Evolutionary conservation across 2,797 vertebrate species (phyloP), one percentile per base, ranked within the genome.

Genomic region (Dicrostonyx torquatus): DNA sequence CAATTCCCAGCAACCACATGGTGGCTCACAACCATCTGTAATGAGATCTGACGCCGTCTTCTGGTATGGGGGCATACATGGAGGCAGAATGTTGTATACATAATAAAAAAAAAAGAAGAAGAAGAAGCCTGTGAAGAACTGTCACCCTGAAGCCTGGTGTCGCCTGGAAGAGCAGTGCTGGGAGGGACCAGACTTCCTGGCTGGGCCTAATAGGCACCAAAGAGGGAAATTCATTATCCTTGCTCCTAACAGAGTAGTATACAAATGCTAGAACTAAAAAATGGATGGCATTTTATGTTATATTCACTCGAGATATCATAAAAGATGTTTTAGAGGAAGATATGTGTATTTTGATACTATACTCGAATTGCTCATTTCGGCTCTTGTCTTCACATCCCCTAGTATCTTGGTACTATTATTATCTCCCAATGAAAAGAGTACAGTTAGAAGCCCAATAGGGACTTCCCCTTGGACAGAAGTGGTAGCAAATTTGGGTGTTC

Each of bases 241-340:
- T 86, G 12, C 24, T 93, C 15, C 48, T 11, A 72, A 84, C 0
- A 48, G 18, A 45, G 24, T 24, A 58, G 4, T 45, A 14, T 89
- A 73, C 15, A 82, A 89, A 84, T 22, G 92, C 15, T 40, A 89
- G 43, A 29, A 80, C 15, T 26, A 85, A 90, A 83, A 89, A 55
- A 29, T 37, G 53, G 2, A 24, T 14, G 88, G 64, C 34, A 83
- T 89, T 92, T 10, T 64, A 76, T 60, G 76, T 53, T 91, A 87
- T 1, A 11, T 87, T 91, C 87, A 92, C 26, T 72, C 48, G 86
- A 92, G 91, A 94, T 76, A 79, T 82, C 13, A 20, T n/a, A 55
- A 79, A 87, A 14, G 68, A 29, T 90, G 15, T 17, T 92, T 96
- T 40, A 66, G 89, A 86, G 50, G 6, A 94, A 53, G 64, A 70